Base-by-base conservation (phyloP, 1,140 invertebrate genomes). In the Lordiphosa mommai region DNA sequence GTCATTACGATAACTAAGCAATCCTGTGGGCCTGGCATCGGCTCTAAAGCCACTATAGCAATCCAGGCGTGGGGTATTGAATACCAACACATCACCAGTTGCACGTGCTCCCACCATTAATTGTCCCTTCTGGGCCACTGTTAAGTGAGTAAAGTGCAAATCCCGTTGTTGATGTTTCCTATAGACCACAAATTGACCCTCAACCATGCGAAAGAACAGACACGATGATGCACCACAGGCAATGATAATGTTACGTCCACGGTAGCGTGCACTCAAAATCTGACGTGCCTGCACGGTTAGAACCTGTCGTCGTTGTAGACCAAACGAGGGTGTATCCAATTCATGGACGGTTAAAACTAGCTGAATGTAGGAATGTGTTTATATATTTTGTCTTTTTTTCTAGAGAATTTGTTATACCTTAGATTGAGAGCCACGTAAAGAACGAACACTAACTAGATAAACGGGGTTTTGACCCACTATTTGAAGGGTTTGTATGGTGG, bases 11-110 rank as follows among this genome's bases (percentile, higher is more conserved):
- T 85, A 73, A 2, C 37, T 64, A 1, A 71, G 20, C 10, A 88
- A 4, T 0, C 46, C 52, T n/a, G 44, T 61, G 4, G 84, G 63
- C 5, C 65, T 32, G 13, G 36, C n/a, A 9, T 69, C 46, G 0
- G 34, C 61, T 0, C 27, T 33, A 5, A 73, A 88, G 12, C 77
- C 84, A 7, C 60, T 84, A 36, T 77, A 88, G 40, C 86, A 88
- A 41, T 88, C 77, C 47, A 88, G 38, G 7, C 74, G 76, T 4
- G 70, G 36, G 13, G 46, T 85, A 2, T 73, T 70, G 37, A 87
- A 88, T 4, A 86, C 43, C 20, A 80, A 30, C 6, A 88, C 68
- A 29, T 86, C 71, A 2, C 76, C 73, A 17, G 66, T 88, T 43
- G 37, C 23, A 0, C 58, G 63, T 1, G 67, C 65, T 4, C 69